These are phyloP conservation scores for Anastatus disparis DNA, from an alignment of 1,140 invertebrate species.

Conservation along the genomic window DNA sequence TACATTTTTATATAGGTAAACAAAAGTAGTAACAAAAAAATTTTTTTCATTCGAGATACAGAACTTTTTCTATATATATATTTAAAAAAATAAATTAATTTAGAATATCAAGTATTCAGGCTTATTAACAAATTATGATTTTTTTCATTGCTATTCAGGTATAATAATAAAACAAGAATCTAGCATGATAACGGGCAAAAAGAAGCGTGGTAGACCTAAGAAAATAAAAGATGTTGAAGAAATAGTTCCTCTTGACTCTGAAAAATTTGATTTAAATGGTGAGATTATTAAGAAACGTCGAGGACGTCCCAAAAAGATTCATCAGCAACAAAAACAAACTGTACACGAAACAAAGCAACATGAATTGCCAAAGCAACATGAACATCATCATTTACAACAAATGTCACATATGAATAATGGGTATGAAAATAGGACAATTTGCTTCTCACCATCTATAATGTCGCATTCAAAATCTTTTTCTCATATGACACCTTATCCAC, in stretches of 20 bases:
- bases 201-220: conserved; percentile 88
- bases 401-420: conserved; percentile 53
- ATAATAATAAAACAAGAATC: conserved; percentile 34
- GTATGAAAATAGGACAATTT: conserved; percentile 54
- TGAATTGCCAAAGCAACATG: conserved; percentile 53
- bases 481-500: conserved; percentile 63
- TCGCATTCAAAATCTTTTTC: conserved; percentile 61
- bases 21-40: too few relatives aligned
- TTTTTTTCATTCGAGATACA: too few relatives aligned
- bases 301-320: conserved; percentile 85
- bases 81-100: too few relatives aligned
- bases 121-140: too few relatives aligned
- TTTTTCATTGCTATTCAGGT: too few relatives aligned
- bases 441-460: conserved; percentile 69
- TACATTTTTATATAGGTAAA: too few relatives aligned
- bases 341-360: conserved; percentile 59
- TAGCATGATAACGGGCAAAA: conserved; percentile 76
- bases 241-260: conserved; percentile 68
- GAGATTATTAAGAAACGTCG: conserved; percentile 83
- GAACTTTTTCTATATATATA: too few relatives aligned
- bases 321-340: conserved; percentile 62
- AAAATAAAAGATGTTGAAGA: conserved; percentile 81
- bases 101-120: too few relatives aligned
- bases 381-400: conserved; percentile 52
- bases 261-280: conserved; percentile 69